Evolutionary conservation across 2,888 invertebrate genomes (phyloP).

Genomic region (Spialia ferax): DNA sequence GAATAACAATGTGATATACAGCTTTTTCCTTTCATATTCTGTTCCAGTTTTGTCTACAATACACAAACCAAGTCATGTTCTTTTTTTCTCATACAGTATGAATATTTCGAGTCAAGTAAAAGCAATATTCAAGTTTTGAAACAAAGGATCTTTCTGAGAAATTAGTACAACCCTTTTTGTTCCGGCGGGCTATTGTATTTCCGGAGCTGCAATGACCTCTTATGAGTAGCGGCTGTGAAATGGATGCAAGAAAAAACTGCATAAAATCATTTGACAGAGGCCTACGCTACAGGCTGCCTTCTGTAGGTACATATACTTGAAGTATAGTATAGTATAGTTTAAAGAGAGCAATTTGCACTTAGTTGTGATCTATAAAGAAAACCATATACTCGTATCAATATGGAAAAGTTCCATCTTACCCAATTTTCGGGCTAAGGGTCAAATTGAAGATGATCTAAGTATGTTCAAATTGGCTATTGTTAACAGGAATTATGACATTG

Average conservation of each 20-base stretch:
- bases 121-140: constrained; percentile 6
- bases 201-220: constrained; percentile 17
- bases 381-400: too few species aligned
- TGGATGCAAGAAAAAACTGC: not conserved
- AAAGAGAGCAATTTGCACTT: too few species aligned
- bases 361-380: too few species aligned
- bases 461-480: too few species aligned
- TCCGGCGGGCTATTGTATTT: constrained; percentile 12
- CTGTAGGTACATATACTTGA: too few species aligned
- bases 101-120: not conserved
- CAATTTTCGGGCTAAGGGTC: too few species aligned
- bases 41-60: not conserved
- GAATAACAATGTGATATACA: not conserved
- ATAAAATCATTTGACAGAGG: not conserved
- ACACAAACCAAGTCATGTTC: not conserved
- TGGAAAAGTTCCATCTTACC: too few species aligned
- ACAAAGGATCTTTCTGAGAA: constrained; percentile 21
- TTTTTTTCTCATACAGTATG: not conserved
- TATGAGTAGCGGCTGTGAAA: not conserved
- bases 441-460: too few species aligned
- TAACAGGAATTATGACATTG: too few species aligned
- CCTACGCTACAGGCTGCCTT: too few species aligned
- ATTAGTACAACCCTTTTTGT: constrained; percentile 14
- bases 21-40: not conserved
- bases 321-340: too few species aligned